These are phyloP conservation scores for Crambe crambe DNA, from an alignment of 37 sponge, comb jelly and placozoan genomes.

Conservation along the genomic window DNA sequence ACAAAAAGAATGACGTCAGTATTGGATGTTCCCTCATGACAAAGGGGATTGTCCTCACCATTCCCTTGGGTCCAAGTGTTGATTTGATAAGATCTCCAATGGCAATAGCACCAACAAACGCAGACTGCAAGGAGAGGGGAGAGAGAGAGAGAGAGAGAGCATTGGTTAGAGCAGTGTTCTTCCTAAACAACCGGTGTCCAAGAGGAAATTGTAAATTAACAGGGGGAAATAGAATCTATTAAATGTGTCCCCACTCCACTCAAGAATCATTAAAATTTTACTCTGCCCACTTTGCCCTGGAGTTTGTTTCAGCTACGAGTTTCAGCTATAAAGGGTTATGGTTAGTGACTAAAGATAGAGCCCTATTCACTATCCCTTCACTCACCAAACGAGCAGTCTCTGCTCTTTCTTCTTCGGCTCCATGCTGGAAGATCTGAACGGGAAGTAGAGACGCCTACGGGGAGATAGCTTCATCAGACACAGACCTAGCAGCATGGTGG, in stretches of 20 bases:
- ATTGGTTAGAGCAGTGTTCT: neutral
- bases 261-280: too few species aligned
- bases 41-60: slow-evolving; percentile 55
- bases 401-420: slow-evolving; percentile 94
- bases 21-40: neutral
- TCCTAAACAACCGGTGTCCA: too few species aligned
- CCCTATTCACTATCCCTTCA: too few species aligned
- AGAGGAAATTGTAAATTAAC: too few species aligned
- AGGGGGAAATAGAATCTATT: too few species aligned
- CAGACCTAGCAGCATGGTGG: too few species aligned
- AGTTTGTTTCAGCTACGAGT: too few species aligned
- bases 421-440: slow-evolving; percentile 77
- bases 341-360: too few species aligned
- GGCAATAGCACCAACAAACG: slow-evolving; percentile 98
- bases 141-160: neutral
- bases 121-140: slow-evolving; percentile 49
- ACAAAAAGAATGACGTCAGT: neutral
- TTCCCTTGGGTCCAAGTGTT: slow-evolving; percentile 99
- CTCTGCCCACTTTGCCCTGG: too few species aligned
- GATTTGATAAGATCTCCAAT: slow-evolving; percentile 98
- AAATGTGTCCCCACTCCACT: too few species aligned
- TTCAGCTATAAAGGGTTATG: too few species aligned
- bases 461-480: too few species aligned
- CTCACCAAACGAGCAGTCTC: slow-evolving; percentile 94
- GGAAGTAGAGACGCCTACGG: slow-evolving; percentile 43